Evolutionary conservation across 2,888 invertebrate genomes (phyloP).

Genomic region (Psylliodes chrysocephalus): DNA sequence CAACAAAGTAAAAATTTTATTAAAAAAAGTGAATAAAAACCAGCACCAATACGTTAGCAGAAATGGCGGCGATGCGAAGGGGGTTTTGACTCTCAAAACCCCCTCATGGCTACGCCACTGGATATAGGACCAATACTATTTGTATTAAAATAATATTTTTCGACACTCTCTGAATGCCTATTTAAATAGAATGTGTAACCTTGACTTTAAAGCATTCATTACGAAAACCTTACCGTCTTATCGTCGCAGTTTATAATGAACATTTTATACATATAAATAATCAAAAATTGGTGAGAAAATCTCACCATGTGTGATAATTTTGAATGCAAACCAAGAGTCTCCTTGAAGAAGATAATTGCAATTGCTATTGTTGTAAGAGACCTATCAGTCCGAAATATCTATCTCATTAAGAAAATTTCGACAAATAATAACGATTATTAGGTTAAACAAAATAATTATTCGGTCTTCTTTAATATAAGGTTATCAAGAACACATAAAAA

Average conservation of each 20-base stretch:
- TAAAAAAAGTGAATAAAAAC: too few relatives aligned
- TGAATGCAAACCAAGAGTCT: conserved; percentile 6
- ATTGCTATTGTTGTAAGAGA: not conserved
- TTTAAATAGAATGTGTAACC: not conserved
- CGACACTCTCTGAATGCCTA: too few relatives aligned
- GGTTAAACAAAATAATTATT: conserved; percentile 10
- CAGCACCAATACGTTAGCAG: too few relatives aligned
- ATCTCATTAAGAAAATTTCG: conserved; percentile 14
- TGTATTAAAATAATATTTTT: too few relatives aligned
- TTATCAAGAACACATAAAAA: too few relatives aligned
- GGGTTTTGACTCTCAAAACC: too few relatives aligned
- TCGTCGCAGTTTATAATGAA: not conserved
- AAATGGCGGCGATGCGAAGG: too few relatives aligned
- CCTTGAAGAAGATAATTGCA: conserved; percentile 16
- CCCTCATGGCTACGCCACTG: too few relatives aligned
- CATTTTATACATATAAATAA: conserved; percentile 5
- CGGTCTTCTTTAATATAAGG: not conserved
- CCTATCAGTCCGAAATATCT: conserved; percentile 4
- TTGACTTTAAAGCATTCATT: conserved; percentile 5
- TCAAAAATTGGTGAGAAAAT: conserved; percentile 24
- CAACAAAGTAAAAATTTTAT: too few relatives aligned
- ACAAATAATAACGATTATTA: conserved; percentile 13
- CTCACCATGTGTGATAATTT: conserved; percentile 22
- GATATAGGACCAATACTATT: too few relatives aligned
- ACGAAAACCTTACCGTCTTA: not conserved